phyloP scores from a whole-genome alignment of 2,113 vertebrate species.

The Eurypyga helias region DNA sequence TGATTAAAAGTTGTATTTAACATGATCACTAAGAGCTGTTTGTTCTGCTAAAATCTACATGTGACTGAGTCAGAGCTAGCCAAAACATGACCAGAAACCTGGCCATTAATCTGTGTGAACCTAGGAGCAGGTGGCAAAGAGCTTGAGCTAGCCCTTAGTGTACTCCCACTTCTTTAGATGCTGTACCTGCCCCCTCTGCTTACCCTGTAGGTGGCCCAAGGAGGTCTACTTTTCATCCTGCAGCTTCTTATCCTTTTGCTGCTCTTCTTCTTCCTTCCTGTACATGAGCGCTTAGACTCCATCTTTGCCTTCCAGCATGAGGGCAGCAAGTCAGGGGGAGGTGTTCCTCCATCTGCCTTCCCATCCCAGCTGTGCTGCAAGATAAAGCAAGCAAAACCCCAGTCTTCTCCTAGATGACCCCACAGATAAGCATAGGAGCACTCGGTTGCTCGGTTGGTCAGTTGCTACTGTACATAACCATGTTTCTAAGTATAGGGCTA shows the following conservation, averaged over 20 bases:
- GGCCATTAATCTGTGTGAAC: neutral
- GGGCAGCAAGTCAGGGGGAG: neutral
- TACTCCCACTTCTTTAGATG: neutral
- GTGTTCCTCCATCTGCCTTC: neutral
- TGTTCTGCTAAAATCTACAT: neutral
- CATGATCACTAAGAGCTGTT: neutral
- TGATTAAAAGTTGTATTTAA: neutral
- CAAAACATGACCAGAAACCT: neutral
- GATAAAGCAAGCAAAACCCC: neutral
- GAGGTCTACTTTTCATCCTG: neutral
- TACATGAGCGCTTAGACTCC: rapidly evolving
- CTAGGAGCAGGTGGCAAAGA: neutral
- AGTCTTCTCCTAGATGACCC: neutral
- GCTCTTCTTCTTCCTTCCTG: neutral
- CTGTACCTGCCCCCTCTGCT: neutral
- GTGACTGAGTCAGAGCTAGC: neutral
- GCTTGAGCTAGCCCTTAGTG: neutral
- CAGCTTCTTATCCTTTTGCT: neutral
- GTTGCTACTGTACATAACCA: neutral
- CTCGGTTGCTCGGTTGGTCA: neutral
- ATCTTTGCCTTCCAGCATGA: neutral
- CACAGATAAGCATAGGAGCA: neutral
- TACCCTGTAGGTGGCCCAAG: neutral
- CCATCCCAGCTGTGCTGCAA: neutral
- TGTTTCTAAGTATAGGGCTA: rapidly evolving